phyloP scores from a whole-genome alignment of 2,888 invertebrate species.

The Himalopsyche anomala region DNA sequence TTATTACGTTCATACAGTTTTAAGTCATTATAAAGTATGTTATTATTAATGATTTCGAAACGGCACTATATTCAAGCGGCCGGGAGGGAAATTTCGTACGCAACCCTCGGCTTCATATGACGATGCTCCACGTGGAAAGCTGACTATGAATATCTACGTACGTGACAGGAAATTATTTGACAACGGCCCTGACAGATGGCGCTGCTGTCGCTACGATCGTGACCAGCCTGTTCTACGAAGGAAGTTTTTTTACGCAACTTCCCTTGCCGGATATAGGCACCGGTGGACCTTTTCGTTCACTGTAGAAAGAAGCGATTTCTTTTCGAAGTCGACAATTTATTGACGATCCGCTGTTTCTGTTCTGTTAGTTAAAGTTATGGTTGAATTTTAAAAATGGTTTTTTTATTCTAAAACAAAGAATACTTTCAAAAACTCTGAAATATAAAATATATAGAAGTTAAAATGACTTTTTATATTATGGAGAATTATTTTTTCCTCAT shows the following conservation, averaged over 20 bases:
- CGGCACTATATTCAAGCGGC: background rate
- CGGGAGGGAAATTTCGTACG: background rate
- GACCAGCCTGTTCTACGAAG: constrained; percentile 51
- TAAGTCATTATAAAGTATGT: too few relatives aligned
- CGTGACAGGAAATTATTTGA: constrained; percentile 65
- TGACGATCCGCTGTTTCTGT: background rate
- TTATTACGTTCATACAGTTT: too few relatives aligned
- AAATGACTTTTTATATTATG: too few relatives aligned
- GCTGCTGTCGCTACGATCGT: constrained; percentile 57
- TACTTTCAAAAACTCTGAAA: too few relatives aligned
- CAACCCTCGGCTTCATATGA: background rate
- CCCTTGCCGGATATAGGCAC: constrained; percentile 44
- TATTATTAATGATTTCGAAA: too few relatives aligned
- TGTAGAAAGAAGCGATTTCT: constrained; percentile 34
- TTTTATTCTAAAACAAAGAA: too few relatives aligned
- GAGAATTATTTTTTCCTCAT: too few relatives aligned
- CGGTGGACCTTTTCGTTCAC: constrained; percentile 16
- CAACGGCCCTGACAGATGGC: constrained; percentile 64
- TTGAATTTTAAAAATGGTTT: background rate
- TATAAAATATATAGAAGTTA: too few relatives aligned
- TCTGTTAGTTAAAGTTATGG: background rate
- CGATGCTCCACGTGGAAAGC: constrained; percentile 37
- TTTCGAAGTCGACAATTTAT: constrained; percentile 49
- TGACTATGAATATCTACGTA: constrained; percentile 53
- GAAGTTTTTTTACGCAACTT: constrained; percentile 38